Conservation (phyloP, 2,113 vertebrate species). For the Pavo muticus region DNA sequence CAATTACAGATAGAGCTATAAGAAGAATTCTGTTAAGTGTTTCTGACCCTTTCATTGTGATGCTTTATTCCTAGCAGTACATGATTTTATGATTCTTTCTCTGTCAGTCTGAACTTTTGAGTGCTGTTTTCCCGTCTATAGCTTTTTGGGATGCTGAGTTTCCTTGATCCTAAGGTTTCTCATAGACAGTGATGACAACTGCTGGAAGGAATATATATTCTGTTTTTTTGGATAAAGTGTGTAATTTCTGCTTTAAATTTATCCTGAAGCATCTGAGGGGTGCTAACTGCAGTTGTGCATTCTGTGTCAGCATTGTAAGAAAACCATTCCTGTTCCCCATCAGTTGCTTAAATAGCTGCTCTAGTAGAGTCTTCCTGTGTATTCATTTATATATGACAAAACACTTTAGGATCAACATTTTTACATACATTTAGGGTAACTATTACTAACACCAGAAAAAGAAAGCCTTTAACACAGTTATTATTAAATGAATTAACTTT, state of each 20-base stretch:
- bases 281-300: neutral
- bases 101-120: neutral
- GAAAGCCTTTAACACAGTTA: neutral
- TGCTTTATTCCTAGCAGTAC: neutral
- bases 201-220: neutral
- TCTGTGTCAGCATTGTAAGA: neutral
- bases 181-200: neutral
- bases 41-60: neutral
- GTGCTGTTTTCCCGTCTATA: neutral
- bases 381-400: neutral
- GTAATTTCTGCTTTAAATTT: neutral
- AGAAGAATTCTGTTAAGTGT: neutral
- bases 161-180: neutral
- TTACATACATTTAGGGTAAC: neutral
- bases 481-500: neutral
- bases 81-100: neutral
- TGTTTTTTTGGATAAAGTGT: neutral
- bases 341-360: neutral
- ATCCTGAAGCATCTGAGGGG: neutral
- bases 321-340: neutral
- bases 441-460: neutral
- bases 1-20: neutral
- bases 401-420: neutral
- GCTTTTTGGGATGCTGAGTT: neutral
- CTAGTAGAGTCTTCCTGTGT: neutral